phyloP scores from a whole-genome alignment of 2,797 vertebrate genomes.

The Harpagifer antarcticus region DNA sequence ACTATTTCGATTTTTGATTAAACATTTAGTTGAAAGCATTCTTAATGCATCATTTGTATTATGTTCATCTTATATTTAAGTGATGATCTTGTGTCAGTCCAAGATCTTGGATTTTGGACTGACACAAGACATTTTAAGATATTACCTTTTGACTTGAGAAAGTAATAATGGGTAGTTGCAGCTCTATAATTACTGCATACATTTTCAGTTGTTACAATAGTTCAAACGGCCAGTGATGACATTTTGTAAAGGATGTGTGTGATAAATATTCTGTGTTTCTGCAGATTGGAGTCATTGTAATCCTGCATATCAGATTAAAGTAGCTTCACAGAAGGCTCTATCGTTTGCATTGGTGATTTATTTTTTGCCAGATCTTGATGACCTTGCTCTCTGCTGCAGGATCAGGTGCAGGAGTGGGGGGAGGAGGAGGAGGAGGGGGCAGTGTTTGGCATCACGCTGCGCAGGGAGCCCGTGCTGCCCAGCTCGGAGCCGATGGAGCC shows the following conservation, averaged over 20 bases:
- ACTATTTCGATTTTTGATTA: too few relatives aligned
- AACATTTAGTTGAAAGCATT: too few relatives aligned
- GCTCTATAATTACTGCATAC: not conserved
- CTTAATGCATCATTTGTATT: too few relatives aligned
- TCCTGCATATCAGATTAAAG: not conserved
- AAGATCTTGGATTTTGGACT: too few relatives aligned
- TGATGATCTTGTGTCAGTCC: too few relatives aligned
- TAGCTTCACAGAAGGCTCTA: not conserved
- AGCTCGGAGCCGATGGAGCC: constrained; percentile 33
- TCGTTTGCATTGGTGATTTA: not conserved
- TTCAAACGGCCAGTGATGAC: not conserved
- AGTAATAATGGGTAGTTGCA: too few relatives aligned
- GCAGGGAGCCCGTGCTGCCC: constrained; percentile 81
- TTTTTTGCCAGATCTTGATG: constrained; percentile 28
- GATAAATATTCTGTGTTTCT: not conserved
- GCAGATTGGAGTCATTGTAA: not conserved
- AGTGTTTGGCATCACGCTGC: constrained; percentile 88
- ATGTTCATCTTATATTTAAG: too few relatives aligned
- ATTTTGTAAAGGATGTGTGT: not conserved
- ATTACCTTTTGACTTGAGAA: too few relatives aligned
- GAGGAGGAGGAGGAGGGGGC: constrained; percentile 91
- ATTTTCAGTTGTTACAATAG: not conserved
- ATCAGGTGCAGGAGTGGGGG: constrained; percentile 92
- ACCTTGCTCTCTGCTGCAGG: constrained; percentile 72
- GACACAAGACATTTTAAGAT: too few relatives aligned